Evolutionary conservation across 2,113 vertebrate genomes (phyloP).

Genomic region (Pteropus alecto): DNA sequence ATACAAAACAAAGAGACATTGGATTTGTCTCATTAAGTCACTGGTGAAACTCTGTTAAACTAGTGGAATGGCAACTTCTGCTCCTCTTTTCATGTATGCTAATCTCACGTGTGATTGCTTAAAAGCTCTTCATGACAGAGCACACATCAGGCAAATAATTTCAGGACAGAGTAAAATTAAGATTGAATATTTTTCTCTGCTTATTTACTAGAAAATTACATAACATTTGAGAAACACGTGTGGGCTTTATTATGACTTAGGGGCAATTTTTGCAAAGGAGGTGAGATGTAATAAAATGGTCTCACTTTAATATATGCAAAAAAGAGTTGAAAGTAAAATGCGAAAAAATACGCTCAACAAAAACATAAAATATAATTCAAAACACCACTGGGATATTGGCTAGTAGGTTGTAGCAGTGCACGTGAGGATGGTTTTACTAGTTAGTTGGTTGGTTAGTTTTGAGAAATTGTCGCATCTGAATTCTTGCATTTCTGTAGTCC

Average conservation of each 20-base stretch:
- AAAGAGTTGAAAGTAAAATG: not conserved
- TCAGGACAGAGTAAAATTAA: not conserved
- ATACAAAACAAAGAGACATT: not conserved
- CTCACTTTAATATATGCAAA: constrained; percentile 10
- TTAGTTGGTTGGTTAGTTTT: not conserved
- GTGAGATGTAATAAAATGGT: not conserved
- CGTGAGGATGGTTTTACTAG: not conserved
- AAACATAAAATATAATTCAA: not conserved
- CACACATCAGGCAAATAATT: not conserved
- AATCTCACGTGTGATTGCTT: not conserved
- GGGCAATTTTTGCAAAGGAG: not conserved
- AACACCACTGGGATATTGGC: not conserved
- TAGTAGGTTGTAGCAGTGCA: not conserved
- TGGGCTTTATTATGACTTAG: not conserved
- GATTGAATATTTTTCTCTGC: not conserved
- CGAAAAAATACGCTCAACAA: not conserved
- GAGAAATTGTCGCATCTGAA: not conserved
- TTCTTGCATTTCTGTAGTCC: not conserved
- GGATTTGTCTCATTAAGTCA: not conserved
- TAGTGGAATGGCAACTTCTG: not conserved
- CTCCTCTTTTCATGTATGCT: not conserved
- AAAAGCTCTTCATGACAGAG: not conserved
- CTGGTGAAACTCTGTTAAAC: not conserved
- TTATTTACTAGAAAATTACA: not conserved
- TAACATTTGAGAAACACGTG: not conserved